Evolutionary conservation across 2,113 vertebrate species (phyloP).

Genomic region (Eurypyga helias): DNA sequence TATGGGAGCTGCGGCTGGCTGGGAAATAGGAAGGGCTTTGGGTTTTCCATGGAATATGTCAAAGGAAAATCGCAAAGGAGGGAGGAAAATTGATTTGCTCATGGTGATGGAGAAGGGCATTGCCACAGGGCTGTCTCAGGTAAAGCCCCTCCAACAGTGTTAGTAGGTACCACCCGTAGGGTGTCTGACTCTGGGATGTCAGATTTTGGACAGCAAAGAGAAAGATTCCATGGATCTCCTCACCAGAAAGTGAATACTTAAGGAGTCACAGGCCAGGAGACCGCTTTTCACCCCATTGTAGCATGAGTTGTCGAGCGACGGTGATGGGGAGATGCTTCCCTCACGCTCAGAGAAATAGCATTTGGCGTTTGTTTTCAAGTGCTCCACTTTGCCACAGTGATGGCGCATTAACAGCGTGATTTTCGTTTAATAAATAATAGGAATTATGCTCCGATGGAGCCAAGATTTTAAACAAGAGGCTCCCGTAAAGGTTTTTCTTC

Average conservation of each 20-base stretch:
- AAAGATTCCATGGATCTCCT: background rate
- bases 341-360: fast-evolving
- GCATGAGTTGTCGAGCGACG: fast-evolving
- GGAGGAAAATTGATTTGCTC: background rate
- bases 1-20: background rate
- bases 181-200: background rate
- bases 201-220: background rate
- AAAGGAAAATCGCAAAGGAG: background rate
- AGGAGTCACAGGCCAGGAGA: background rate
- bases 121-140: background rate
- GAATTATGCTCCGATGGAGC: background rate
- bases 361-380: background rate
- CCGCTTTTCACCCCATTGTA: fast-evolving
- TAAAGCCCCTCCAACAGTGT: background rate
- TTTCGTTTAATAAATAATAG: conserved; percentile 63
- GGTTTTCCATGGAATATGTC: background rate
- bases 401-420: conserved; percentile 42
- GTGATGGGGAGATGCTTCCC: background rate
- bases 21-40: background rate
- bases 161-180: too few species aligned
- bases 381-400: background rate
- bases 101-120: fast-evolving
- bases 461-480: conserved; percentile 67
- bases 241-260: background rate
- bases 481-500: conserved; percentile 56